Percentiles rank a stretch among this genome's conserved stretches.
Conservation (phyloP, 2,888 invertebrate species). For the Drosophila rellima region DNA sequence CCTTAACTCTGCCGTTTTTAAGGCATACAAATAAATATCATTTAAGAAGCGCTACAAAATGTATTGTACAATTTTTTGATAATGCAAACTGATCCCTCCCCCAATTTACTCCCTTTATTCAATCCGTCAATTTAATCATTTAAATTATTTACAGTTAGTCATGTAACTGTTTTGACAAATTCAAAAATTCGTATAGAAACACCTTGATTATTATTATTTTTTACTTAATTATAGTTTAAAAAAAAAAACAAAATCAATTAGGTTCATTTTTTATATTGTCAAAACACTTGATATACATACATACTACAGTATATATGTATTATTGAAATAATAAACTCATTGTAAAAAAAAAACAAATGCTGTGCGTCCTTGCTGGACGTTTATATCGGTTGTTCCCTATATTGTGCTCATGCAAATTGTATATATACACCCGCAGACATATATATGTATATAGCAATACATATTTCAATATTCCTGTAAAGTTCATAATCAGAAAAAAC, state of each 20-base stretch:
- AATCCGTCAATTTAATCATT: slow-evolving; percentile 10
- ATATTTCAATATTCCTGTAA: slow-evolving; percentile 10
- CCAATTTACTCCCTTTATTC: neutral
- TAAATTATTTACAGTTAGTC: neutral
- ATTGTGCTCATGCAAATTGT: slow-evolving; percentile 53
- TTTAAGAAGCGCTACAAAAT: slow-evolving; percentile 35
- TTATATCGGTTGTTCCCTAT: slow-evolving; percentile 66
- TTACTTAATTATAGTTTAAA: neutral
- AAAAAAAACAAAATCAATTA: too few species aligned
- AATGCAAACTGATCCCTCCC: slow-evolving; percentile 12
- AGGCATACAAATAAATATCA: slow-evolving; percentile 13
- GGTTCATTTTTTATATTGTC: neutral
- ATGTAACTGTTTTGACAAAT: neutral
- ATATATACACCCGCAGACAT: slow-evolving; percentile 50
- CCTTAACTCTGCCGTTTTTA: neutral
- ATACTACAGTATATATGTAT: slow-evolving; percentile 28
- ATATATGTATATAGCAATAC: slow-evolving; percentile 14
- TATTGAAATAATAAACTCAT: slow-evolving; percentile 49
- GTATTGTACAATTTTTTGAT: slow-evolving; percentile 58
- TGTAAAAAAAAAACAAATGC: slow-evolving; percentile 43
- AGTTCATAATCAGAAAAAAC: slow-evolving; percentile 10
- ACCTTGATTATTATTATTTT: neutral
- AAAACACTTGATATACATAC: neutral
- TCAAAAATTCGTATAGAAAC: neutral
- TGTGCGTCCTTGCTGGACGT: slow-evolving; percentile 56